phyloP scores from a whole-genome alignment of 1,140 invertebrate genomes.

The Episyrphus balteatus region DNA sequence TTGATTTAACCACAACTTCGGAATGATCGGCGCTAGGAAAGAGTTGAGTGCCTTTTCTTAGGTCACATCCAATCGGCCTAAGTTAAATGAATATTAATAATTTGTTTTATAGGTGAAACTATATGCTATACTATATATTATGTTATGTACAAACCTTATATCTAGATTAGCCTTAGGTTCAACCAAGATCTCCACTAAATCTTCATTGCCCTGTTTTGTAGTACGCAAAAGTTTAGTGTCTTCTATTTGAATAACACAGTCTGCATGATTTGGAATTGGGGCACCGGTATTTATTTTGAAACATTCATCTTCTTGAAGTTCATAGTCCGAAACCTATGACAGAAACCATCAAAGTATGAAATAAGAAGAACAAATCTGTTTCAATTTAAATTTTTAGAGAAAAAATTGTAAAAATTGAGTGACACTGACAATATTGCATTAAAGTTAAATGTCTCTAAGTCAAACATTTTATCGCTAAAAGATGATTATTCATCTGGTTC shows the following conservation, averaged over 20 bases:
- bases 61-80: slow-evolving; percentile 74
- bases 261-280: slow-evolving; percentile 69
- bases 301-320: slow-evolving; percentile 56
- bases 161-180: slow-evolving; percentile 60
- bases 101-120: background rate
- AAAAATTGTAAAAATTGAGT: too few species aligned
- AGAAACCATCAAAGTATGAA: too few species aligned
- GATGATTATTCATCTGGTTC: too few species aligned
- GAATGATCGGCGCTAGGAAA: slow-evolving; percentile 47
- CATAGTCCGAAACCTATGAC: too few species aligned
- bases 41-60: slow-evolving; percentile 44
- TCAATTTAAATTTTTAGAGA: too few species aligned
- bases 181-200: slow-evolving; percentile 64
- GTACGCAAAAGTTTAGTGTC: slow-evolving; percentile 66
- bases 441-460: too few species aligned
- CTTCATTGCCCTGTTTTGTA: slow-evolving; percentile 51
- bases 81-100: slow-evolving; percentile 11
- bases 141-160: slow-evolving; percentile 48
- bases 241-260: slow-evolving; percentile 85
- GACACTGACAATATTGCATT: too few species aligned
- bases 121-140: background rate
- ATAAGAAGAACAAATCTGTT: too few species aligned
- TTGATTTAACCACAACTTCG: slow-evolving; percentile 58
- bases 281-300: slow-evolving; percentile 90
- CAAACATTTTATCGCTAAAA: too few species aligned